A percentile compares a stretch with the other conserved stretches of the same genome.
phyloP scores from a whole-genome alignment of 2,113 vertebrate genomes.

The Clarias macrocephalus region DNA sequence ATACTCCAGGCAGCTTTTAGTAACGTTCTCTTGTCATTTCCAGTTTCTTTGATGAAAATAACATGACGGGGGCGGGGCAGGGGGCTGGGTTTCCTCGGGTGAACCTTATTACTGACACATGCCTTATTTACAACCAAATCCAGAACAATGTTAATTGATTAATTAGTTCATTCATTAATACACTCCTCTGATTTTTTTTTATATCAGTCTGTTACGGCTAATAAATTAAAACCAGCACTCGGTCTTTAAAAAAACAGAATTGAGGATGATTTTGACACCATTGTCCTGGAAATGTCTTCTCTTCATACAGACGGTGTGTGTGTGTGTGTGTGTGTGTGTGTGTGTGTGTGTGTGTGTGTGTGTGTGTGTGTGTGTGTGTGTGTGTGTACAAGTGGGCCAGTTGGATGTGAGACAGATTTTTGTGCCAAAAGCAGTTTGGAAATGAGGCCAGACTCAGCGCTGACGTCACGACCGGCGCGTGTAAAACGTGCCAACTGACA shows the following conservation, averaged over 20 bases:
- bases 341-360: conserved; percentile 16
- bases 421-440: conserved; percentile 60
- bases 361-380: conserved; percentile 13
- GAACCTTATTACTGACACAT: not conserved
- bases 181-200: not conserved
- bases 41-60: not conserved
- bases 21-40: not conserved
- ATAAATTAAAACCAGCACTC: not conserved
- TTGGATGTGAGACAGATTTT: conserved; percentile 62
- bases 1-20: not conserved
- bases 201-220: not conserved
- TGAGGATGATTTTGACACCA: not conserved
- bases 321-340: not conserved
- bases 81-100: too few species aligned
- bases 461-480: conserved; percentile 38
- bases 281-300: conserved; percentile 22
- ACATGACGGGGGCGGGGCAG: too few species aligned
- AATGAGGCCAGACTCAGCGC: conserved; percentile 65
- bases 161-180: not conserved
- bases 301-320: conserved; percentile 36
- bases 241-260: not conserved
- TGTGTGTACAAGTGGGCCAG: conserved; percentile 71
- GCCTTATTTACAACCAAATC: not conserved
- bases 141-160: not conserved
- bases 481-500: conserved; percentile 30